A percentile compares a stretch with the other conserved stretches of the same genome.
Evolutionary conservation across 2,797 vertebrate species (phyloP).

Genomic region (Dicrostonyx torquatus): DNA sequence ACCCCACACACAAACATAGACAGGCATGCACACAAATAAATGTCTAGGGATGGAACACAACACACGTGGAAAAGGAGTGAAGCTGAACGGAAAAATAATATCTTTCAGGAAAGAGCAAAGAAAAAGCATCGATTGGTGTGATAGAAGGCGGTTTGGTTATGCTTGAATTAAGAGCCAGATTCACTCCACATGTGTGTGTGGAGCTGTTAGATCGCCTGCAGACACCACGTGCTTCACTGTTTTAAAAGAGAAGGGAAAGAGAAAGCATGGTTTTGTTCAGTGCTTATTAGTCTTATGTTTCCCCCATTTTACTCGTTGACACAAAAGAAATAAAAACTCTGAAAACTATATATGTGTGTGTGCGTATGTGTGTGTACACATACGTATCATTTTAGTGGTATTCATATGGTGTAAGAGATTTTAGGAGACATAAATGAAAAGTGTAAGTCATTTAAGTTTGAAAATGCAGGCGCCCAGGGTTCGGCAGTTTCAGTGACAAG

Average conservation of each 20-base stretch:
- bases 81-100: neutral
- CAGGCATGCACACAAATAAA: neutral
- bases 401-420: neutral
- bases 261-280: neutral
- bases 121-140: neutral
- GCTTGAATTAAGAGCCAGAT: neutral
- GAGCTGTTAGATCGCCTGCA: neutral
- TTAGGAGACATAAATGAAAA: constrained; percentile 7
- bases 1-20: neutral
- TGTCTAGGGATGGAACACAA: neutral
- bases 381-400: neutral
- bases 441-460: neutral
- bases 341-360: neutral
- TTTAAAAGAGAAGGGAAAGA: neutral
- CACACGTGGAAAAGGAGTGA: neutral
- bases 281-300: neutral
- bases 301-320: neutral
- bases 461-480: neutral
- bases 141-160: neutral
- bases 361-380: no score
- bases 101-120: neutral
- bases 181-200: neutral
- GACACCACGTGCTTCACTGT: neutral
- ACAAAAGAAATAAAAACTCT: constrained; percentile 9
- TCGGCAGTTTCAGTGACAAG: neutral